Evolutionary conservation across 2,888 invertebrate species (phyloP).

Genomic region (Hesperia comma): DNA sequence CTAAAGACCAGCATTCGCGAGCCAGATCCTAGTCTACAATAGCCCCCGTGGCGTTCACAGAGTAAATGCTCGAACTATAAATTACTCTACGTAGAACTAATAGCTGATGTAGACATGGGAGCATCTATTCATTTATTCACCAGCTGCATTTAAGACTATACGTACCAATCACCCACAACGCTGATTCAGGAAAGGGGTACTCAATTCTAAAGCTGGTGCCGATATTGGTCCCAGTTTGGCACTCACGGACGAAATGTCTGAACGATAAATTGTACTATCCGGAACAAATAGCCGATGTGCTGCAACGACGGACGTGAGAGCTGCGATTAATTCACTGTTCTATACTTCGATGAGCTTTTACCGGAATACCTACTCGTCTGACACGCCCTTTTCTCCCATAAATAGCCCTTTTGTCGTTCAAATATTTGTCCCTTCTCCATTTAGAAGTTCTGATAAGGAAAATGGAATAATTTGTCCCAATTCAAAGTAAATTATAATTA

Average conservation of each 20-base stretch:
- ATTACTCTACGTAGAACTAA: background rate
- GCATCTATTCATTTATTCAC: slow-evolving; percentile 1
- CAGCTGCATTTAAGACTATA: slow-evolving; percentile 6
- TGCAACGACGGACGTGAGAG: slow-evolving; percentile 21
- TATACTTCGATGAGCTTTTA: slow-evolving; percentile 16
- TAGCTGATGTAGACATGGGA: background rate
- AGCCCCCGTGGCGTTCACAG: background rate
- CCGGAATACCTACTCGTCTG: background rate
- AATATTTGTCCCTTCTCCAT: background rate
- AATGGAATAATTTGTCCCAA: background rate
- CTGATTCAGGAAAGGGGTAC: slow-evolving; percentile 1
- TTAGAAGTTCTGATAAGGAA: background rate
- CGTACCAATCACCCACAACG: background rate
- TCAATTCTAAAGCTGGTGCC: slow-evolving; percentile 16
- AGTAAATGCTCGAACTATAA: slow-evolving; percentile 1
- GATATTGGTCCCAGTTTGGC: slow-evolving; percentile 27
- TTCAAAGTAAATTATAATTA: background rate
- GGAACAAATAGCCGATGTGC: slow-evolving; percentile 32
- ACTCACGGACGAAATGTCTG: slow-evolving; percentile 31
- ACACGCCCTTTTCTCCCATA: background rate
- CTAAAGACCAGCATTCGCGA: background rate
- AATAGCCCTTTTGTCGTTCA: background rate
- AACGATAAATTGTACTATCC: slow-evolving; percentile 30
- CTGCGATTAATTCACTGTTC: slow-evolving; percentile 17
- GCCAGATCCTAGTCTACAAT: background rate